Evolutionary conservation across 2,888 invertebrate species (phyloP).

Genomic region (Drosophila picticornis): DNA sequence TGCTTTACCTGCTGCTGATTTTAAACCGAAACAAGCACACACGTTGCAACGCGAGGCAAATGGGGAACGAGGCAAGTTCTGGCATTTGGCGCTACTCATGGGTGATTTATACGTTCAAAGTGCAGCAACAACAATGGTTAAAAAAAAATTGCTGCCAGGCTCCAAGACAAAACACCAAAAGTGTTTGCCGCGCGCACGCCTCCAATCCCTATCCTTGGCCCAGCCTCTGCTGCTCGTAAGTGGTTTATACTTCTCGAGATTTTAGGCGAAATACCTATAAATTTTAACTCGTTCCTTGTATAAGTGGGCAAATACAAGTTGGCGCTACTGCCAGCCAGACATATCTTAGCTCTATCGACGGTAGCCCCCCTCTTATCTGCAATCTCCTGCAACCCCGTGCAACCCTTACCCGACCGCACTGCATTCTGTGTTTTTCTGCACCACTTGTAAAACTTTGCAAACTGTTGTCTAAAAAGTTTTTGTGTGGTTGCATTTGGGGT

Average conservation of each 20-base stretch:
- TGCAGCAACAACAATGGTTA: conserved; percentile 46
- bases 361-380: conserved; percentile 1
- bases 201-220: neutral
- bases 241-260: conserved; percentile 77
- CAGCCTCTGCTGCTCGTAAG: conserved; percentile 47
- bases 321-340: conserved; percentile 36
- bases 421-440: conserved; percentile 49
- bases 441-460: conserved; percentile 74
- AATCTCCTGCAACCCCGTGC: neutral
- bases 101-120: conserved; percentile 72
- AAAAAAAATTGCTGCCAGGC: conserved; percentile 34
- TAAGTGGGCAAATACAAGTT: conserved; percentile 75
- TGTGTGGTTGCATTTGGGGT: conserved; percentile 63
- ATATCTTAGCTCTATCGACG: conserved; percentile 47
- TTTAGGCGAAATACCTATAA: conserved; percentile 79
- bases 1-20: conserved; percentile 46
- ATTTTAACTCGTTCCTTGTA: conserved; percentile 75
- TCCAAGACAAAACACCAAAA: conserved; percentile 51
- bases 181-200: conserved; percentile 47
- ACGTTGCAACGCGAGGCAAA: conserved; percentile 1
- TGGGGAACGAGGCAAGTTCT: conserved; percentile 16
- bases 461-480: conserved; percentile 78
- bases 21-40: conserved; percentile 55
- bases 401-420: conserved; percentile 1
- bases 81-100: conserved; percentile 63